Base-by-base conservation (phyloP, 2,113 vertebrate genomes). In the Proteles cristata region DNA sequence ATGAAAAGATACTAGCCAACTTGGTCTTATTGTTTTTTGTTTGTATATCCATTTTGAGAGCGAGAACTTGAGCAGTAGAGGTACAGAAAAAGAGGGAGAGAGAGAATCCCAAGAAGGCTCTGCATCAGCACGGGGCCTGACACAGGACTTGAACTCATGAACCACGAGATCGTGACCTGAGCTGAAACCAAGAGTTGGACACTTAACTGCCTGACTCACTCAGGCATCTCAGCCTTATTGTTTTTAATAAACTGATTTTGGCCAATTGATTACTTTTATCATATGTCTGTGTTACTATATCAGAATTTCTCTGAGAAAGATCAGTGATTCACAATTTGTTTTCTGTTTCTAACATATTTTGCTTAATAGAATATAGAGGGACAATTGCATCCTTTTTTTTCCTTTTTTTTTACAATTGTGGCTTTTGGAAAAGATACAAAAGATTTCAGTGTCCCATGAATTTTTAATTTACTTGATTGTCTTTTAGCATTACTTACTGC, bases 361-460 rank as follows among this genome's bases (percentile, higher is more conserved):
- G 65, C 33, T 79, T 84, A 61, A 63, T 23, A 74, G 35, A 39
- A 86, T 89, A 85, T 89, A 3, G 48, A 45, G 61, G 31, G 4
- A 89, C 39, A 74, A 19, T 39, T 28, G 19, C 8, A 74, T 92
- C n/a, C 65, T 74, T 31, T 88, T 61, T 23, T 23, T 61, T 61
- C 4, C 39, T 39, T 61, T 61, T 61, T 61, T 61, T 61, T 61
- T 61, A 86, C 33, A 74, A 19, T 48, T 33, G 15, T 5, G 69
- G 92, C n/a, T 85, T 74, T 50, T 88, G 15, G 73, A 73, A 96
- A 93, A 85, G 58, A 76, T 39, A 53, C 1, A n/a, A 84, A 88
- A 11, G 85, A 58, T 35, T 28, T 66, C 55, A 21, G 16, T 74
- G 35, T 61, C 26, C 14, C 8, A 10, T 15, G 28, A 61, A 77